Percentiles rank a stretch among this genome's conserved stretches.
Conservation (phyloP, 1,140 invertebrate species). For the Eumeta japonica region DNA sequence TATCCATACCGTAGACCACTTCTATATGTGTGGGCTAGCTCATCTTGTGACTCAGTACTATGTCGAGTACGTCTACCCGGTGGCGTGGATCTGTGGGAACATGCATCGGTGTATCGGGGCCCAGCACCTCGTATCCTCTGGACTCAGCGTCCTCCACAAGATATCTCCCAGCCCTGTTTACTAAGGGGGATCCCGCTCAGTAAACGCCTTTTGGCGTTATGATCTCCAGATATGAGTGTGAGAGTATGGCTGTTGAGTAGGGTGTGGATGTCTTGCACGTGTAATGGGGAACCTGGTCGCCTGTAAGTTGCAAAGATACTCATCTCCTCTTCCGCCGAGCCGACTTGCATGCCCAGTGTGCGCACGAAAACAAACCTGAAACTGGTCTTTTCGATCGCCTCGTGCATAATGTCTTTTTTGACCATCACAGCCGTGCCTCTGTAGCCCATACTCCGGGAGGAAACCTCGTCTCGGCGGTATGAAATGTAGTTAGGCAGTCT, state of each 20-base stretch:
- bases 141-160: too few relatives aligned
- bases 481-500: conserved; percentile 3
- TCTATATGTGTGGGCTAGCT: too few relatives aligned
- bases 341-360: not conserved
- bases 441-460: not conserved
- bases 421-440: conserved; percentile 4
- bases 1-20: too few relatives aligned
- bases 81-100: too few relatives aligned
- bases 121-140: too few relatives aligned
- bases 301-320: conserved; percentile 1
- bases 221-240: too few relatives aligned
- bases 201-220: too few relatives aligned
- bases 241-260: conserved; percentile 1
- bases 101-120: too few relatives aligned
- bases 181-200: too few relatives aligned
- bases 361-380: not conserved
- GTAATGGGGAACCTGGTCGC: not conserved
- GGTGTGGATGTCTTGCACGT: not conserved
- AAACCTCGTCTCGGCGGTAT: conserved; percentile 4
- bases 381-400: not conserved
- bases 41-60: too few relatives aligned
- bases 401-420: conserved; percentile 1
- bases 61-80: too few relatives aligned
- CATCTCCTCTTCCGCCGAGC: not conserved
- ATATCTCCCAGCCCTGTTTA: too few relatives aligned